Conservation (phyloP, 2,888 invertebrate genomes). For the Drosophila mettleri region DNA sequence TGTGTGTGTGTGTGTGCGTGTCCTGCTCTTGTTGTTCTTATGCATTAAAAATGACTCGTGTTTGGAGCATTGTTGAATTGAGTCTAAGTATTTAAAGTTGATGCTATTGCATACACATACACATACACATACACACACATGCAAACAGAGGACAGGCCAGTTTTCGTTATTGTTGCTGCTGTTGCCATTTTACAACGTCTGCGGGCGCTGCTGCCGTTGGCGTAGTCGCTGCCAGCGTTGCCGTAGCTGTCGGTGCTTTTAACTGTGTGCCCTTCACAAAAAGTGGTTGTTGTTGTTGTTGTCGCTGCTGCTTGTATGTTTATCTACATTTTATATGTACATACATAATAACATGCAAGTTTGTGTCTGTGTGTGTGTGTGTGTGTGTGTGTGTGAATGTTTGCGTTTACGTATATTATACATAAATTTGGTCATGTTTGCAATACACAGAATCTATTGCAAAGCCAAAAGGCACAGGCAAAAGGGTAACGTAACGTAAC, state of each 20-base stretch:
- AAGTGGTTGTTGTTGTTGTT: constrained; percentile 19
- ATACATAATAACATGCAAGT: constrained; percentile 9
- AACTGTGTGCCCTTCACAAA: constrained; percentile 55
- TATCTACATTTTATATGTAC: constrained; percentile 39
- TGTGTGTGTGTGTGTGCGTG: constrained; percentile 12
- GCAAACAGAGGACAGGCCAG: constrained; percentile 27
- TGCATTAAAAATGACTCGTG: constrained; percentile 67
- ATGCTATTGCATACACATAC: constrained; percentile 15
- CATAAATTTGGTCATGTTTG: constrained; percentile 49
- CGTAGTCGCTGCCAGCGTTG: constrained; percentile 15
- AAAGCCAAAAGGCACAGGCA: constrained; percentile 24
- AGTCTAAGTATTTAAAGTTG: constrained; percentile 53
- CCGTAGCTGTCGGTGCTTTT: constrained; percentile 30
- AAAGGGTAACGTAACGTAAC: constrained; percentile 47
- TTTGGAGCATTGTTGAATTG: constrained; percentile 54
- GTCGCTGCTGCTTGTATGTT: constrained; percentile 20
- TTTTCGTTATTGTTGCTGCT: constrained; percentile 36
- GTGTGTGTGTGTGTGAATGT: constrained; percentile 1
- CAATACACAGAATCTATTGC: constrained; percentile 52
- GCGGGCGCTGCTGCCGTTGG: constrained; percentile 34
- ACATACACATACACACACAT: not conserved
- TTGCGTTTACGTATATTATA: constrained; percentile 16
- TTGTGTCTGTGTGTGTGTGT: constrained; percentile 6
- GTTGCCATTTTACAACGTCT: constrained; percentile 56
- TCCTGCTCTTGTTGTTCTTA: constrained; percentile 40